Base-by-base conservation (phyloP, 2,888 invertebrate genomes). In the Lithophane semibrunnea region DNA sequence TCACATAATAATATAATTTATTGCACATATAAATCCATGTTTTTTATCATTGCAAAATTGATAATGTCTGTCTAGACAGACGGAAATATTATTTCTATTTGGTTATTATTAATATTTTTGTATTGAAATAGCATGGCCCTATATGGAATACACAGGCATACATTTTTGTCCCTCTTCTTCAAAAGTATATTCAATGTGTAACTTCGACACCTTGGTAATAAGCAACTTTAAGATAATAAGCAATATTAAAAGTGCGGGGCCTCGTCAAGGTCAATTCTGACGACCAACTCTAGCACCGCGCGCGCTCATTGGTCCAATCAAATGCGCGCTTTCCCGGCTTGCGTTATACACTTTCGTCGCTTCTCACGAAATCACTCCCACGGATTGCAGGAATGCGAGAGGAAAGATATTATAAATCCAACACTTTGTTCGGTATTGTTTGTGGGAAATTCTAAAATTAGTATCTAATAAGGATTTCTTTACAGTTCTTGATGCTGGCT, bases 401-500 rank as follows among this genome's bases (percentile, higher is more conserved):
- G n/a, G 29, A 29, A 29, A 29, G 29, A 29, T 29, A 1, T 29
- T 29, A 29, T 29, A 54, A 21, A 54, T 54, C 21, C 54, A 54
- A 9, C 0, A 0, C 0, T 54, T 3, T 21, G 9, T 54, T 54
- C 21, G 21, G 54, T 54, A 54, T 10, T 54, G 4, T 56, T 56
- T n/a, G 12, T n/a, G 56, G 4, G 4, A 18, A 2, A 29, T 29
- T 37, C 5, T 49, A 0, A 29, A 49, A 58, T 1, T 18, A 10
- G 16, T 10, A 24, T 44, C 13, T 61, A 1, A 61, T 10, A 29
- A 16, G 8, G 0, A 37, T 64, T 29, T 77, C 47, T 60, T 90
- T 88, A 5, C 87, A 95, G 95, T 95, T 86, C 64, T 93, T 9
- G 95, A 95, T 68, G 90, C 94, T 0, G 93, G 95, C 0, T 79